Evolutionary conservation across 2,113 vertebrate species (phyloP).

Genomic region (Tragelaphus strepsiceros): DNA sequence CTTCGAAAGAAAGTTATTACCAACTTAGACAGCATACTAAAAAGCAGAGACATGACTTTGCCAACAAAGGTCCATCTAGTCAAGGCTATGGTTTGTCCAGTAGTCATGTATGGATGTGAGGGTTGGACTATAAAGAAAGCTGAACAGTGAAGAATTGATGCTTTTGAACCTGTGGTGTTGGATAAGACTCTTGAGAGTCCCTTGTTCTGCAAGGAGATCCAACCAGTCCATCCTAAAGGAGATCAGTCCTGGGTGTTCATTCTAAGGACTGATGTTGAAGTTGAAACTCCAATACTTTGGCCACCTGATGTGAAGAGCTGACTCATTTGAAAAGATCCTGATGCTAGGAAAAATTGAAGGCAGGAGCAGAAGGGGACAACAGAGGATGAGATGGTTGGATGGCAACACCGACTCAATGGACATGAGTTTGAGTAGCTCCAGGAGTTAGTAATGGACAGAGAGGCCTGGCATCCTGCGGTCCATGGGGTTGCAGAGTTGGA

Average conservation of each 20-base stretch:
- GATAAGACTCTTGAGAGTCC: not conserved
- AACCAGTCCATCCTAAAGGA: not conserved
- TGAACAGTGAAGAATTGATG: not conserved
- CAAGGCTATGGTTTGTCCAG: not conserved
- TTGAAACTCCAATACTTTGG: too few relatives aligned
- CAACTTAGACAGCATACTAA: not conserved
- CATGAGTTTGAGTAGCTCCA: accelerated
- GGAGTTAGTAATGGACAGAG: not conserved
- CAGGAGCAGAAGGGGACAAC: not conserved
- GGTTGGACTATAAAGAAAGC: not conserved
- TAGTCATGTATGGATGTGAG: not conserved
- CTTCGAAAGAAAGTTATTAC: too few relatives aligned
- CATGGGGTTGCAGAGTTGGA: not conserved
- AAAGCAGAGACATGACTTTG: not conserved
- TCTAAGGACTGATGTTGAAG: not conserved
- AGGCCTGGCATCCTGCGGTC: not conserved
- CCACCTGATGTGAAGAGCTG: too few relatives aligned
- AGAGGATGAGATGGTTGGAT: not conserved
- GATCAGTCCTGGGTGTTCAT: not conserved
- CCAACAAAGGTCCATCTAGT: not conserved
- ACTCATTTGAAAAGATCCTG: too few relatives aligned
- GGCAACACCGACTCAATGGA: accelerated
- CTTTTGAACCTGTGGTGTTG: not conserved
- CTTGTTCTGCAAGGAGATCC: not conserved
- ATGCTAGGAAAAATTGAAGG: too few relatives aligned